Evolutionary conservation across 2,113 vertebrate genomes (phyloP).

Genomic region (Podilymbus podiceps): DNA sequence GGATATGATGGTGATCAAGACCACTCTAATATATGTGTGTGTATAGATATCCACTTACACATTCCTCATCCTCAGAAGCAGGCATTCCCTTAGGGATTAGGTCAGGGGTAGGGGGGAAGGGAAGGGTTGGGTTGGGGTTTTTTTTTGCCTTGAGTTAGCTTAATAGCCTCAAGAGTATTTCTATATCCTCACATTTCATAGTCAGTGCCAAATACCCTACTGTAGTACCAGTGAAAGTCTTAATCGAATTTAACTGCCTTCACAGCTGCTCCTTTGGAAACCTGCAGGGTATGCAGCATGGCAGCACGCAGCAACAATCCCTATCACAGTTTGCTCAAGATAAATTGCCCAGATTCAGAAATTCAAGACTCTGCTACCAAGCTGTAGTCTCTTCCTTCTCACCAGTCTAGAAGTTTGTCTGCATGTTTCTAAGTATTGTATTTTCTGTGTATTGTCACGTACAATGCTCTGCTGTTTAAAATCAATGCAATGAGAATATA

Average conservation of each 20-base stretch:
- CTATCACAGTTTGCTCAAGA: neutral
- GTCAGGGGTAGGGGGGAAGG: too few species aligned
- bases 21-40: neutral
- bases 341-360: neutral
- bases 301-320: neutral
- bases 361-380: neutral
- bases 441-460: neutral
- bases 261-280: conserved; percentile 6
- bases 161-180: neutral
- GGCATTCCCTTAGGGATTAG: neutral
- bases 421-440: neutral
- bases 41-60: neutral
- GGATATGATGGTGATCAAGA: neutral
- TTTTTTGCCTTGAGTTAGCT: neutral
- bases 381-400: neutral
- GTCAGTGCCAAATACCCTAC: neutral
- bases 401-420: neutral
- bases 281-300: neutral
- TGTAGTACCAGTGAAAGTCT: neutral
- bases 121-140: neutral
- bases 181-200: neutral
- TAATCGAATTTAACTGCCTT: neutral
- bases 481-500: neutral
- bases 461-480: neutral
- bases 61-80: neutral